These are phyloP conservation scores for Zosterops borbonicus DNA, from an alignment of 2,113 vertebrate genomes.

Conservation along the genomic window DNA sequence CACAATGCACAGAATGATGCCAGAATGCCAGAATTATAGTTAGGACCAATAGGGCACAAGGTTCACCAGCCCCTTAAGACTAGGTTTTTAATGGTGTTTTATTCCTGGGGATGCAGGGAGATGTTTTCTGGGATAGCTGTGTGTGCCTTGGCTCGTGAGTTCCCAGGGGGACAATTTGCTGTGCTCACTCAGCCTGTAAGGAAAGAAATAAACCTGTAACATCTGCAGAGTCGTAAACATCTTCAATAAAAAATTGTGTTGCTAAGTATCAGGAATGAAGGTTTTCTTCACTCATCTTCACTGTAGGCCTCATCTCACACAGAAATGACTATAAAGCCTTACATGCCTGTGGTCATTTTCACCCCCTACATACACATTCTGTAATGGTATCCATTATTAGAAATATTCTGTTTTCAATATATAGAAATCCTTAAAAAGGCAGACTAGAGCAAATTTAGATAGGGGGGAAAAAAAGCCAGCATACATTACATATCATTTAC, in stretches of 20 bases:
- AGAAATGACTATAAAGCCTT: neutral
- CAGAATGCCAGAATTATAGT: neutral
- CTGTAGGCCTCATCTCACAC: neutral
- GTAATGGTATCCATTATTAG: neutral
- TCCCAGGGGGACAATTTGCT: neutral
- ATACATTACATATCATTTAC: neutral
- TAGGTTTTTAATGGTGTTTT: neutral
- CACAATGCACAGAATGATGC: too few species aligned
- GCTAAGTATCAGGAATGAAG: neutral
- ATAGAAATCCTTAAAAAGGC: neutral
- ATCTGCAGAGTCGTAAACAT: neutral
- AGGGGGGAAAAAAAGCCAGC: neutral
- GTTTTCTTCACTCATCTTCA: neutral
- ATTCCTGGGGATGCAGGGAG: neutral
- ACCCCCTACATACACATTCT: neutral
- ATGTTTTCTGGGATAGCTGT: neutral
- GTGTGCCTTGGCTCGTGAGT: rapidly evolving
- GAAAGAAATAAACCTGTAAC: neutral
- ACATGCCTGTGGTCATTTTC: neutral
- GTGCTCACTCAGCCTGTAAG: neutral
- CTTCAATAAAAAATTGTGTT: neutral
- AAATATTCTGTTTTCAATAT: neutral
- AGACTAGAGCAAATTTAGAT: neutral
- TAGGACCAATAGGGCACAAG: neutral
- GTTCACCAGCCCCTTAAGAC: neutral